Evolutionary conservation across 2,113 vertebrate species (phyloP), one percentile per base, ranked within the genome.

Genomic region (Macquaria australasica): DNA sequence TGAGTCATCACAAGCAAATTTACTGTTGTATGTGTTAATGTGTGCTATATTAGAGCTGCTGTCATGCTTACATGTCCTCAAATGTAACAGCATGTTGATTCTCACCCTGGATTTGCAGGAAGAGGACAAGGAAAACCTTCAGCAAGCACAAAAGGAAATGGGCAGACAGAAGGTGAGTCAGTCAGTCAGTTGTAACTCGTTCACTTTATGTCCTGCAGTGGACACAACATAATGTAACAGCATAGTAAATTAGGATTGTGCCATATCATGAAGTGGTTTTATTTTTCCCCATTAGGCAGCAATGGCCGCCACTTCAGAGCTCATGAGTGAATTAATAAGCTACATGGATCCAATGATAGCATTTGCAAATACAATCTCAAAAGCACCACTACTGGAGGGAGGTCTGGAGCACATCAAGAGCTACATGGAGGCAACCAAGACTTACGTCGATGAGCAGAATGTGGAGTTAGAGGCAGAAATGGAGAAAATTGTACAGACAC

Each of bases 301-400:
- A 60, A 59, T 0, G 25, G 69, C 1, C 45, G 5, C 0, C 11
- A 1, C 1, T 1, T 48, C 20, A 66, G 8, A 31, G 20, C 0
- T 14, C 14, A 20, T 58, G 1, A 15, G 8, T 18, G 0, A 0
- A 0, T 16, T 3, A 12, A 3, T 28, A n/a, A 18, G 0, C 5
- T 0, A 0, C 3, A 4, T 34, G 12, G 3, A 51, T 0, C 9
- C 12, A 15, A 0, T 37, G 12, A 37, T 3, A 5, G 14, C 5
- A 20, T 0, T 2, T 0, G 0, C 8, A 25, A 59, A 70, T 9
- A 3, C 11, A 45, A 0, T 1, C 1, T 0, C 1, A 0, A 5
- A 37, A 28, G 16, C 8, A 0, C 4, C 10, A 20, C 0, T 10
- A 58, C 0, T 73, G 34, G 14, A n/a, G 3, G 70, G 6, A n/a